phyloP scores from a whole-genome alignment of 2,797 vertebrate genomes.

The Enteromius trimaculatus region DNA sequence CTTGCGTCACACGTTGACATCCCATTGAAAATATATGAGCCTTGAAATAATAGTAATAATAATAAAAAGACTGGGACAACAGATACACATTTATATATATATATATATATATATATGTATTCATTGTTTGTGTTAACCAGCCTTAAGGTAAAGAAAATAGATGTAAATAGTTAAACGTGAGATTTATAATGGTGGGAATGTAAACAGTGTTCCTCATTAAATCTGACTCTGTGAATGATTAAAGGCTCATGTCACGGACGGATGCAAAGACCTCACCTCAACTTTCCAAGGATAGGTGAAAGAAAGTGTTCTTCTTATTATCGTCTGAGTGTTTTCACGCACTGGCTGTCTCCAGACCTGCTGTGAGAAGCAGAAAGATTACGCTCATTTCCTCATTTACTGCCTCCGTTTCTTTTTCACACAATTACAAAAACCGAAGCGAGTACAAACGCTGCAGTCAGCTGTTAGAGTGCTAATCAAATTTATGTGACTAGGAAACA shows the following conservation, averaged over 20 bases:
- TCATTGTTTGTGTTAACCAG: neutral
- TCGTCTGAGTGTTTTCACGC: constrained; percentile 58
- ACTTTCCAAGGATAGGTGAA: constrained; percentile 26
- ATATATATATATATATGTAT: no score
- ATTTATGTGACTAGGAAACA: neutral
- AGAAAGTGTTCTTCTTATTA: constrained; percentile 28
- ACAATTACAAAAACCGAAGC: constrained; percentile 48
- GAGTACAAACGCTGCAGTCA: neutral
- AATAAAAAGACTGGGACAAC: no score
- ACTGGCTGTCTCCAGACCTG: constrained; percentile 25
- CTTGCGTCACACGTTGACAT: neutral
- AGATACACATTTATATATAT: no score
- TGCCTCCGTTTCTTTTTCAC: constrained; percentile 47
- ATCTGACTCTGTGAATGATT: constrained; percentile 58
- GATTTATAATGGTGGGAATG: neutral
- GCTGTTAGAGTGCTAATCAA: neutral
- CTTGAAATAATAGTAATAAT: neutral
- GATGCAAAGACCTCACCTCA: constrained; percentile 32
- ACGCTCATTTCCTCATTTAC: constrained; percentile 51
- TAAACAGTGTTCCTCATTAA: constrained; percentile 26
- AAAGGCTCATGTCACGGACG: constrained; percentile 51
- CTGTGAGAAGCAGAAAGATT: constrained; percentile 39
- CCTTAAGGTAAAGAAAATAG: neutral
- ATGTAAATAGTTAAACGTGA: neutral
- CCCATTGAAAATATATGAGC: neutral